Conservation (phyloP, 2,113 vertebrate genomes). For the Odocoileus hemionus region DNA sequence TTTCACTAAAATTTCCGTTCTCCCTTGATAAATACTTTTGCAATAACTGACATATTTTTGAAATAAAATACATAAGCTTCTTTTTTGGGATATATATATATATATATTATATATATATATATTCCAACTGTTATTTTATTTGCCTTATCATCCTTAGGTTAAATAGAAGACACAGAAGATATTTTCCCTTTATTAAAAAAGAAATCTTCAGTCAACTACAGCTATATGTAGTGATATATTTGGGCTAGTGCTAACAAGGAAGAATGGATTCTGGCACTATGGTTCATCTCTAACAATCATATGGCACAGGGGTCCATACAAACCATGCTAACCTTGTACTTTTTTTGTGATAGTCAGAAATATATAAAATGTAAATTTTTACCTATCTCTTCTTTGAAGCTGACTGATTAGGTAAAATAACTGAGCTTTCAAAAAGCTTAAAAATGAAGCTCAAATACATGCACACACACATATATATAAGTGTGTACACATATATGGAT, state of each 20-base stretch:
- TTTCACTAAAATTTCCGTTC: neutral
- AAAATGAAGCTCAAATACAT: constrained; percentile 43
- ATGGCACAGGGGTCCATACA: constrained; percentile 75
- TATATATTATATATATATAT: neutral
- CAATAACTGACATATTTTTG: neutral
- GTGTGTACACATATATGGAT: neutral
- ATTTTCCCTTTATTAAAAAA: constrained; percentile 73
- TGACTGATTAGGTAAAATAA: neutral
- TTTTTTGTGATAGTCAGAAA: constrained; percentile 72
- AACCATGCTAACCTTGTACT: constrained; percentile 75
- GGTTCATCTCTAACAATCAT: constrained; percentile 78
- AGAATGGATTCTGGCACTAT: constrained; percentile 75
- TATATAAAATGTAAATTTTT: neutral
- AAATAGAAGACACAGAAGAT: constrained; percentile 69
- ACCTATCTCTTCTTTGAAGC: constrained; percentile 55
- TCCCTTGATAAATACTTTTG: neutral
- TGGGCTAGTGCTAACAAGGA: constrained; percentile 70
- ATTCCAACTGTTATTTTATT: constrained; percentile 67
- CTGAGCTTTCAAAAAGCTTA: constrained; percentile 42
- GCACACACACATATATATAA: neutral
- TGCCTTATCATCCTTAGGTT: constrained; percentile 77
- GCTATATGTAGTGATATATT: constrained; percentile 69
- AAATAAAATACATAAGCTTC: neutral
- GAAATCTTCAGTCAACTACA: constrained; percentile 73
- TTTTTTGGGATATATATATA: neutral